Evolutionary conservation across 2,113 vertebrate genomes (phyloP), one percentile per base, ranked within the genome.

Genomic region (Lichenostomus cassidix): DNA sequence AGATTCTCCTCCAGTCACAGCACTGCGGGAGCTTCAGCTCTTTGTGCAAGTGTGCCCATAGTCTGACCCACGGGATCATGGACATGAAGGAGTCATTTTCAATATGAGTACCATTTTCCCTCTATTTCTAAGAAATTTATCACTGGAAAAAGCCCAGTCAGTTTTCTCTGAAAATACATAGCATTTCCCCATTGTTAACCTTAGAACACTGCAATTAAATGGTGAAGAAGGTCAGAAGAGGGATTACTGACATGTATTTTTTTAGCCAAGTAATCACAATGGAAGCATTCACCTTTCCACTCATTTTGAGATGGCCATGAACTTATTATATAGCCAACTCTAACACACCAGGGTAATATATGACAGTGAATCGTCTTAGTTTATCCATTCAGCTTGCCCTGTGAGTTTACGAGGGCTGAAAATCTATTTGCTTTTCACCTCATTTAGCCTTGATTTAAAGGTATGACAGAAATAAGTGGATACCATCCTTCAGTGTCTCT

Each of bases 371-470:
- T 90, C 85, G 89, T 39, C 73, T 83, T 11, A 74, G 76, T 93
- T 93, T 94, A 95, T 93, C 92, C 73, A 84, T 95, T 96, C 88
- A 92, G 88, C 52, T 94, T 93, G 86, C 80, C 92, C 88, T 93
- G 22, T 75, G 83, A 93, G 69, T 87, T 94, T 95, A 90, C 85
- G 89, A 53, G 78, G 90, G 88, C 90, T 97, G 87, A 71, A 92
- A 88, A 90, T 94, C 90, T 68, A 90, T 93, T 78, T 86, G 86
- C 76, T 94, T 97, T 96, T 90, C 52, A 58, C 83, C 53, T 94
- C 46, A 1, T 92, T 96, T 92, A 92, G 90, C 88, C 73, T 94
- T 96, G 92, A 95, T 96, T 94, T 97, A 97, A 59, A 53, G 88
- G 23, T 50, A 33, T 81, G 92, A 59, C 76, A 93, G 76, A 95